A percentile compares a stretch with the other conserved stretches of the same genome.
These are phyloP conservation scores for Prolemur simus DNA, from an alignment of 2,113 vertebrate genomes.

Conservation along the genomic window DNA sequence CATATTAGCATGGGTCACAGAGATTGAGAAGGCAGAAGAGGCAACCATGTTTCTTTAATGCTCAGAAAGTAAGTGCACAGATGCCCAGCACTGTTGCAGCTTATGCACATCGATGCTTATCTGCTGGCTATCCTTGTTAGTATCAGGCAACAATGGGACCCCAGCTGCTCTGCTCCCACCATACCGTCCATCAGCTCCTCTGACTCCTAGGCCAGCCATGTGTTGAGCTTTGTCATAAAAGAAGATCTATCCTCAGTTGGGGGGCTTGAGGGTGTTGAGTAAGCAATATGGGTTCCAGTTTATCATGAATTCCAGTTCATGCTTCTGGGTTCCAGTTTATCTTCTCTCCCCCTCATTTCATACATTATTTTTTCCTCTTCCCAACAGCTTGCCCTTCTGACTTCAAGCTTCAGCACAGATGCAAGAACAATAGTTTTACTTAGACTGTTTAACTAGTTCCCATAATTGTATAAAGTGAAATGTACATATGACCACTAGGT, in stretches of 20 bases:
- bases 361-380: not conserved
- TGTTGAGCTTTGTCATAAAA: not conserved
- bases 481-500: not conserved
- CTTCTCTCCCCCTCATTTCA: not conserved
- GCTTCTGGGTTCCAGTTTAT: not conserved
- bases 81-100: no score
- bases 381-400: not conserved
- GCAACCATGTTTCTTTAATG: not conserved
- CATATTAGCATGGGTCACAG: not conserved
- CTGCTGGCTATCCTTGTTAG: not conserved
- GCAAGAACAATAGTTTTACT: not conserved
- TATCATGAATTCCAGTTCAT: not conserved
- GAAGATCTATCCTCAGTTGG: not conserved
- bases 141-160: not conserved
- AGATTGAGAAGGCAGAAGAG: not conserved
- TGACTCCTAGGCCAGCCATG: not conserved
- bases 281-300: not conserved
- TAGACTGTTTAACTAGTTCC: not conserved
- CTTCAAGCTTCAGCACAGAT: not conserved
- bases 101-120: not conserved
- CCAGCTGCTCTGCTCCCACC: not conserved
- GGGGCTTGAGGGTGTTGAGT: not conserved
- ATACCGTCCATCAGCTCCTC: not conserved
- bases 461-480: not conserved
- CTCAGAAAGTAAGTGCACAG: not conserved